Evolutionary conservation across 1,140 invertebrate genomes (phyloP).

Genomic region (Dinoponera quadriceps): DNA sequence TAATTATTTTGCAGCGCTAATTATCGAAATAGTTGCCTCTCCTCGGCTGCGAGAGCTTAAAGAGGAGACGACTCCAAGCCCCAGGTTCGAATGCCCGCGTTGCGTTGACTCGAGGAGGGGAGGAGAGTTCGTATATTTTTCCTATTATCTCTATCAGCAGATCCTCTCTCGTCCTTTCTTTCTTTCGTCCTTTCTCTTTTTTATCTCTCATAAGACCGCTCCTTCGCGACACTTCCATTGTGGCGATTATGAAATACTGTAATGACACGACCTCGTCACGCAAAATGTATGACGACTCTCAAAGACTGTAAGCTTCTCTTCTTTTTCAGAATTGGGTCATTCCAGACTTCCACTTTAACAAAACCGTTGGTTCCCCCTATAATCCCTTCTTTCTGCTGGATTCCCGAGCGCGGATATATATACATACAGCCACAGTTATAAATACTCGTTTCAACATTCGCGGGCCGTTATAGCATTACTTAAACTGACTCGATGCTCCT

Average conservation of each 20-base stretch:
- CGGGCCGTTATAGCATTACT: slow-evolving; percentile 42
- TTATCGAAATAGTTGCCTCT: slow-evolving; percentile 19
- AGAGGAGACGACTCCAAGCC: background rate
- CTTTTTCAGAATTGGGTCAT: slow-evolving; percentile 36
- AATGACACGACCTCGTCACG: slow-evolving; percentile 11
- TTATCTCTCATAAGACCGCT: too few species aligned
- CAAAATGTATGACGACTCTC: slow-evolving; percentile 8
- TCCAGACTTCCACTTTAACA: slow-evolving; percentile 34
- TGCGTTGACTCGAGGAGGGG: background rate
- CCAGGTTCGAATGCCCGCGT: background rate
- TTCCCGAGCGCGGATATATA: slow-evolving; percentile 32
- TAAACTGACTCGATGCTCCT: slow-evolving; percentile 49
- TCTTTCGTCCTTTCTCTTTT: too few species aligned
- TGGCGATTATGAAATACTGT: slow-evolving; percentile 15
- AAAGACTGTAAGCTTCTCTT: background rate
- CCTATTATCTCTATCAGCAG: background rate
- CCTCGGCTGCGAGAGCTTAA: background rate
- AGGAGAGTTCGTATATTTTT: background rate
- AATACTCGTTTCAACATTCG: slow-evolving; percentile 50
- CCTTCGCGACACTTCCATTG: background rate
- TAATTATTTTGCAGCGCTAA: slow-evolving; percentile 51
- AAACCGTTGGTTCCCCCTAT: slow-evolving; percentile 22
- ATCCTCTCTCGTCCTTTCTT: background rate
- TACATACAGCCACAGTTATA: slow-evolving; percentile 24
- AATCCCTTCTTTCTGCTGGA: slow-evolving; percentile 35